Percentiles rank a stretch among this genome's conserved stretches.
Conservation (phyloP, 2,797 vertebrate genomes). For the Gymnoscopelus microlampas region DNA sequence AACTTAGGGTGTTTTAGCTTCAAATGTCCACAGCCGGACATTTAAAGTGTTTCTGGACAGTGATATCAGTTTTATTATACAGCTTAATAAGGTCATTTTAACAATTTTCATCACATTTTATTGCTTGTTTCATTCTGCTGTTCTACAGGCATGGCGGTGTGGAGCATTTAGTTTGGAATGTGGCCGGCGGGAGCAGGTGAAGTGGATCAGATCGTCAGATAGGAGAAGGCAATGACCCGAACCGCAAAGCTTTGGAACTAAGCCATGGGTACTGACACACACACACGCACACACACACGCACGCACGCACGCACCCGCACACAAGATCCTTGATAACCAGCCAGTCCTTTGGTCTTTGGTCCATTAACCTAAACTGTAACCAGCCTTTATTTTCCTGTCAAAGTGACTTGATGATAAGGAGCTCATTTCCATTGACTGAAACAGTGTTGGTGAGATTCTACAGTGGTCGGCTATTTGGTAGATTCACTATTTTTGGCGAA, state of each 20-base stretch:
- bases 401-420: constrained; percentile 8
- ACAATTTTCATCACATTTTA: too few species aligned
- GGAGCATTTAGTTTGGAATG: constrained; percentile 48
- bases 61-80: too few species aligned
- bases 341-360: constrained; percentile 37
- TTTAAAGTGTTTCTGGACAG: too few species aligned
- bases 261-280: constrained; percentile 40
- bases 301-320: constrained; percentile 18
- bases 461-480: too few species aligned
- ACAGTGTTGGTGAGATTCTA: too few species aligned
- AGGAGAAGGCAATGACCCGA: constrained; percentile 36
- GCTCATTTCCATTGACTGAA: constrained; percentile 42
- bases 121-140: too few species aligned
- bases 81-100: too few species aligned
- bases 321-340: constrained; percentile 20
- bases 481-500: too few species aligned
- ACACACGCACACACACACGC: not conserved
- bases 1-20: too few species aligned
- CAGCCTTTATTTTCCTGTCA: constrained; percentile 47
- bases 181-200: constrained; percentile 27
- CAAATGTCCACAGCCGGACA: too few species aligned
- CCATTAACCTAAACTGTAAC: constrained; percentile 63
- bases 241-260: constrained; percentile 46
- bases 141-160: not conserved
- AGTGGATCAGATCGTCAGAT: constrained; percentile 56